Evolutionary conservation across 2,797 vertebrate species (phyloP), one percentile per base, ranked within the genome.

Genomic region (Pachyuromys duprasi): DNA sequence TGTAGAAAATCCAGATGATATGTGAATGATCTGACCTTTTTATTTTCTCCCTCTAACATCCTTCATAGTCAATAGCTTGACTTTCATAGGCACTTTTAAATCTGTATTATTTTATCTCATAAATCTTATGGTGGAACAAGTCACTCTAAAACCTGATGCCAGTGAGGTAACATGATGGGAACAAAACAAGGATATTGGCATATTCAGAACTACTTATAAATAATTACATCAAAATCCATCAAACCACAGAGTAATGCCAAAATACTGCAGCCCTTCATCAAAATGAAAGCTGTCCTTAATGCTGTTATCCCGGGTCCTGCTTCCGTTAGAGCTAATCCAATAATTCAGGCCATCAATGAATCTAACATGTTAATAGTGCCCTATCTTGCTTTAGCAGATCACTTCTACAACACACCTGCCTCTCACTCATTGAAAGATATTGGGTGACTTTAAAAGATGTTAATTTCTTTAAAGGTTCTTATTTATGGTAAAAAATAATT

Each of bases 331-430:
- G 45, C 12, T 91, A 93, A 94, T 89, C n/a, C 95, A 95, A 96
- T 95, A 92, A 95, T 83, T 55, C 39, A 94, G 94, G 67, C 87
- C 63, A 95, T 24, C 95, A 95, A 94, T 95, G 82, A 96, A 96
- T 70, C 86, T 82, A 96, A 57, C 33, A 26, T 89, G 90, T 95
- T 95, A 92, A 88, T 95, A 72, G 88, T 22, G 74, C 69, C 79
- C 93, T 86, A 82, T 76, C 57, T 91, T 57, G 36, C 89, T 55
- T 97, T 93, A 90, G 81, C 2, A 86, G 18, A 95, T 17, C 22
- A 93, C n/a, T 65, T 90, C 33, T 82, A 65, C 79, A 96, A 86
- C 3, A 82, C 42, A 94, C 81, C 36, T 95, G 70, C 17, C 26
- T 92, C 72, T 93, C 55, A 80, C 24, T 45, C 89, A 69, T 14